These are phyloP conservation scores for Danio choprae DNA, from an alignment of 2,797 vertebrate genomes.

Conservation along the genomic window DNA sequence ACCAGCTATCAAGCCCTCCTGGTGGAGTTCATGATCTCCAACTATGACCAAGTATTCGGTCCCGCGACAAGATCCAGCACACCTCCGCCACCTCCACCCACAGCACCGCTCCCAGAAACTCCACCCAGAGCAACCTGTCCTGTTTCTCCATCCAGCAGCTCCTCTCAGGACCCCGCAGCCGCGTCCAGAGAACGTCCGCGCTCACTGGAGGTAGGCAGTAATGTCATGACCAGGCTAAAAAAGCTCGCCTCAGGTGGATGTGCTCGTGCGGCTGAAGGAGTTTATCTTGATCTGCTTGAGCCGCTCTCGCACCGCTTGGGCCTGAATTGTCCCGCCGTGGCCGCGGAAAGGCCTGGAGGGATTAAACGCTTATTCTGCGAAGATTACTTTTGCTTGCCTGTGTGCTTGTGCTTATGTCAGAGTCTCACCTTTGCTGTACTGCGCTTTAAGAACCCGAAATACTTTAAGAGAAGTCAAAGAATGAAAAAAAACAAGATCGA, in stretches of 20 bases:
- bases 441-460: neutral
- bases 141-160: constrained; percentile 52
- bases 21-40: constrained; percentile 89
- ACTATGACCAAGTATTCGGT: constrained; percentile 84
- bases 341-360: constrained; percentile 31
- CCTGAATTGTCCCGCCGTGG: constrained; percentile 62
- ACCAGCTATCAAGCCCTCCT: constrained; percentile 87
- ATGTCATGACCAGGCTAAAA: too few species aligned
- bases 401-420: constrained; percentile 54
- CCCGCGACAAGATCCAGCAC: constrained; percentile 66
- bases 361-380: constrained; percentile 57
- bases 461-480: too few species aligned
- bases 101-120: constrained; percentile 70
- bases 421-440: constrained; percentile 27
- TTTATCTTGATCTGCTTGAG: constrained; percentile 50
- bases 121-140: constrained; percentile 68
- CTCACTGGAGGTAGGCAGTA: constrained; percentile 77
- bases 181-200: constrained; percentile 71
- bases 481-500: too few species aligned
- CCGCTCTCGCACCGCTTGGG: constrained; percentile 53
- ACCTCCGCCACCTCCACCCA: constrained; percentile 70
- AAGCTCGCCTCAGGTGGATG: constrained; percentile 19
- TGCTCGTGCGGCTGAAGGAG: constrained; percentile 5
- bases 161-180: constrained; percentile 51
- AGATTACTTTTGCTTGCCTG: constrained; percentile 62